Conservation (phyloP, 2,888 invertebrate species). For the Tromatobia lineatoria region DNA sequence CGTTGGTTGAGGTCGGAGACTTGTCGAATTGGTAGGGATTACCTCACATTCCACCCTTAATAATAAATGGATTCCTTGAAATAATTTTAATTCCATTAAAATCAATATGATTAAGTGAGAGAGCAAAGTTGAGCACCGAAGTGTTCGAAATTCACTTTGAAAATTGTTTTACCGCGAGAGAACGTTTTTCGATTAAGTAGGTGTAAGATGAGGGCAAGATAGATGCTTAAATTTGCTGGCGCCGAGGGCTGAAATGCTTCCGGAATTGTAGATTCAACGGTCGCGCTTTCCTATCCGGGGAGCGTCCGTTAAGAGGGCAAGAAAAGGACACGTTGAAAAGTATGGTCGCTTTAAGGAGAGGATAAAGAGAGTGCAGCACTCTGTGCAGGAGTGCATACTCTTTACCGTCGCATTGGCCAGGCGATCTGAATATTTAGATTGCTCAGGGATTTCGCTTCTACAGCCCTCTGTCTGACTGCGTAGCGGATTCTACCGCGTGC, state of each 20-base stretch:
- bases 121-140: background rate
- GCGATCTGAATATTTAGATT: constrained; percentile 79
- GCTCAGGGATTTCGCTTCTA: constrained; percentile 64
- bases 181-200: constrained; percentile 19
- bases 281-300: constrained; percentile 13
- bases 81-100: background rate
- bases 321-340: background rate
- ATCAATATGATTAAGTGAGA: background rate
- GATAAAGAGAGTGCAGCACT: constrained; percentile 12
- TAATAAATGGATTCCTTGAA: background rate
- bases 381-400: constrained; percentile 31
- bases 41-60: too few species aligned
- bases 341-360: background rate
- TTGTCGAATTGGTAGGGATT: too few species aligned
- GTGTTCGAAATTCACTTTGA: constrained; percentile 5
- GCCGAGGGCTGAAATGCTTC: background rate
- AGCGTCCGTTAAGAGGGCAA: background rate
- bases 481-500: background rate
- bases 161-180: background rate
- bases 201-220: background rate
- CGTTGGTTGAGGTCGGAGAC: too few species aligned
- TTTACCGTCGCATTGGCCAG: constrained; percentile 53
- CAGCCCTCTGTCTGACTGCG: constrained; percentile 15
- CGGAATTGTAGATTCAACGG: constrained; percentile 9
- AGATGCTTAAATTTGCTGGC: constrained; percentile 11